phyloP scores from a whole-genome alignment of 2,888 invertebrate species.

The Caenorhabditis japonica region DNA sequence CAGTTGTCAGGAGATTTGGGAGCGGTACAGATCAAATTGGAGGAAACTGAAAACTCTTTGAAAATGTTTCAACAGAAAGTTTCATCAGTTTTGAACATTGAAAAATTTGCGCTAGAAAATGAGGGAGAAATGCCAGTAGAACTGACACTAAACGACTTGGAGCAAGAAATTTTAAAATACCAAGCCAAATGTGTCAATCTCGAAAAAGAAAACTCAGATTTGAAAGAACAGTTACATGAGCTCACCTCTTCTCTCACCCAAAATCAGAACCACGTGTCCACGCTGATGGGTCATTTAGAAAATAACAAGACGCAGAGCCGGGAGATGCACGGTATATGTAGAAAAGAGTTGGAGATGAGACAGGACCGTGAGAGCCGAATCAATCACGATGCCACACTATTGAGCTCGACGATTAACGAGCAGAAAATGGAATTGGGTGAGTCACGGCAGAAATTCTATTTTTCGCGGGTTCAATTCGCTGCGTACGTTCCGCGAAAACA shows the following conservation, averaged over 20 bases:
- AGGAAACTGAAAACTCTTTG: conserved; percentile 19
- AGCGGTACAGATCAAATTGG: conserved; percentile 30
- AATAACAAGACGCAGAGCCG: conserved; percentile 39
- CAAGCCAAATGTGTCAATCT: conserved; percentile 17
- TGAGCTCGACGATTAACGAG: conserved; percentile 51
- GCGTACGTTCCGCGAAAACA: too few species aligned
- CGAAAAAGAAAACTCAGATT: too few species aligned
- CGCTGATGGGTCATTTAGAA: conserved; percentile 50
- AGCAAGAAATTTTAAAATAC: conserved; percentile 13
- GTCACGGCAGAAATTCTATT: neutral
- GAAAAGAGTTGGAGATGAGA: conserved; percentile 50
- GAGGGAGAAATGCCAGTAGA: neutral
- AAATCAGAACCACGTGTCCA: conserved; percentile 50
- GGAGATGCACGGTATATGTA: conserved; percentile 47
- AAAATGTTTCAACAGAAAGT: conserved; percentile 30
- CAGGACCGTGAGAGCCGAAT: conserved; percentile 41
- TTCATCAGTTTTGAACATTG: conserved; percentile 10
- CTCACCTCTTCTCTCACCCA: conserved; percentile 19
- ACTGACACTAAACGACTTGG: conserved; percentile 2
- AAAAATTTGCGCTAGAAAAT: conserved; percentile 14
- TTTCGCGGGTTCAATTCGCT: too few species aligned
- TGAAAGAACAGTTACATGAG: too few species aligned
- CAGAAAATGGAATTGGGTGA: conserved; percentile 49
- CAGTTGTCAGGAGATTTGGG: conserved; percentile 23
- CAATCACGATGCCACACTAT: conserved; percentile 48